Conservation (phyloP, 2,797 vertebrate species). For the Sternotherus odoratus region DNA sequence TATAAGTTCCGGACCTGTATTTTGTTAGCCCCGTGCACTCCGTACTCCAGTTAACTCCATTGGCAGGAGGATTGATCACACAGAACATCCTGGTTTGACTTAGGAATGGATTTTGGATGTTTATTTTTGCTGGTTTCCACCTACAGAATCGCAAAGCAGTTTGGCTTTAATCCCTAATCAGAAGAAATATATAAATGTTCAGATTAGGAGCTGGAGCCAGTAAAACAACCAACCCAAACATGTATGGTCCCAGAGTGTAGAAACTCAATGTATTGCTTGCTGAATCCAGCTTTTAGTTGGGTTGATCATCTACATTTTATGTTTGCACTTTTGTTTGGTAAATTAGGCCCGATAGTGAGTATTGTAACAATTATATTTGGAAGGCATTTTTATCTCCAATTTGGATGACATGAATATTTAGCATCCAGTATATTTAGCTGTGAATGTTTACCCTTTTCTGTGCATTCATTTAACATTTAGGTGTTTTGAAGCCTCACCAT, state of each 20-base stretch:
- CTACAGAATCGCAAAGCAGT: neutral
- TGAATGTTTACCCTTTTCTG: neutral
- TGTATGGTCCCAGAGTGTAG: neutral
- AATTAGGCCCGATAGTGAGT: constrained; percentile 41
- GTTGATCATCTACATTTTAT: constrained; percentile 30
- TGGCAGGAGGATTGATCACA: neutral
- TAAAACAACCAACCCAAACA: neutral
- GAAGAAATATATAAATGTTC: constrained; percentile 26
- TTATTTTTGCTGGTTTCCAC: neutral
- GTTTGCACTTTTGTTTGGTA: constrained; percentile 33
- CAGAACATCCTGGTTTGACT: neutral
- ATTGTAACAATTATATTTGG: constrained; percentile 49
- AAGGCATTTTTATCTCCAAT: constrained; percentile 53
- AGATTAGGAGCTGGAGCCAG: constrained; percentile 28
- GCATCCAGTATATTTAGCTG: constrained; percentile 29
- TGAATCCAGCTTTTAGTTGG: constrained; percentile 20
- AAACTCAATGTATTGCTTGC: constrained; percentile 47
- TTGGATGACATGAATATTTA: constrained; percentile 35
- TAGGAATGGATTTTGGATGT: neutral
- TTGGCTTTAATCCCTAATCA: constrained; percentile 1
- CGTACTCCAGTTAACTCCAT: neutral
- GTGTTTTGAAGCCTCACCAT: constrained; percentile 24
- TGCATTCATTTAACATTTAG: constrained; percentile 29
- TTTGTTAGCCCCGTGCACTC: neutral
- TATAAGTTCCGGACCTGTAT: neutral